Evolutionary conservation across 2,888 invertebrate species (phyloP), one percentile per base, ranked within the genome.

Genomic region (Apocheima hispidaria): DNA sequence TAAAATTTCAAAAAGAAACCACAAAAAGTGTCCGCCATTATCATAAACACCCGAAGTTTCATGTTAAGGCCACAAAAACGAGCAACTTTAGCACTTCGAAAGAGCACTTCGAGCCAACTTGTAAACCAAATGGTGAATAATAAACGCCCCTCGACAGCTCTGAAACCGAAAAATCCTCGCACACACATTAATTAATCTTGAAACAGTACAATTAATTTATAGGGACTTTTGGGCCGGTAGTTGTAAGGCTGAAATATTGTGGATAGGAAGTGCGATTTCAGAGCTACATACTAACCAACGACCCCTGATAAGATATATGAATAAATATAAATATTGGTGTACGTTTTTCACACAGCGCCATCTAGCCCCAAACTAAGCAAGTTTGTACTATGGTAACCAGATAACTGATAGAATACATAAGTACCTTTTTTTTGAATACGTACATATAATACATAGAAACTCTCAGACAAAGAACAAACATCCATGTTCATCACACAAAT

Each of bases 111-210:
- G 50, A 62, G 63, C 57, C 52, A 60, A 65, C 67, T 64, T 68
- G 65, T 67, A 69, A 73, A 72, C 59, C 74, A 76, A 75, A 76
- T 73, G 71, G 72, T 76, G 72, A 73, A 71, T 70, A 72, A 70
- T 76, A 75, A 72, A 77, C 61, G 65, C 56, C 35, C 30, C 56
- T 28, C 28, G 68, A 51, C 64, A 63, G 64, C 67, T 56, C 23
- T 44, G 56, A 60, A 61, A 72, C 63, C 74, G 68, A 69, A 77
- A 69, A 69, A 73, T 62, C 51, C 63, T 60, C 61, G 64, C 68
- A 71, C 76, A 76, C 74, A 76, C 76, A 78, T 81, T 82, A 81
- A 84, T 82, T 81, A 84, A 81, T 79, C 70, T 73, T 57, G 71
- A 67, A 63, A 71, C 75, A 72, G 72, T 74, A 75, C 75, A 80